A percentile compares a stretch with the other conserved stretches of the same genome.
phyloP scores from a whole-genome alignment of 1,140 invertebrate genomes.

The Tetragonula clypearis region DNA sequence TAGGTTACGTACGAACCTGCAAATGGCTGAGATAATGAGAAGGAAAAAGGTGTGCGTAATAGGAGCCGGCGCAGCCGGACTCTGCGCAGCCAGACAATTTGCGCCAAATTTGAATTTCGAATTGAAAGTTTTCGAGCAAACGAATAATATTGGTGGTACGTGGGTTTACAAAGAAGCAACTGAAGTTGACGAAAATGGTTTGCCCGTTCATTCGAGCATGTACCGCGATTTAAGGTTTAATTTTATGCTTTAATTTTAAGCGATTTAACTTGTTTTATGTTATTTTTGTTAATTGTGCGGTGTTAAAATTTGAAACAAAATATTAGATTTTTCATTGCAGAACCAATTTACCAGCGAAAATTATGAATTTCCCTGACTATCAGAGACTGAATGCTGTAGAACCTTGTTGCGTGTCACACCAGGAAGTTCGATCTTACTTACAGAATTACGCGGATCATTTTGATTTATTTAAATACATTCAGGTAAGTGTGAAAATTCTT shows the following conservation, averaged over 20 bases:
- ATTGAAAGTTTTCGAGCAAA: slow-evolving; percentile 85
- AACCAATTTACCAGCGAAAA: slow-evolving; percentile 89
- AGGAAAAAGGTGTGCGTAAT: slow-evolving; percentile 85
- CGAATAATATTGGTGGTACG: slow-evolving; percentile 85
- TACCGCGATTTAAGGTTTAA: slow-evolving; percentile 82
- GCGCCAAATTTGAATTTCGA: slow-evolving; percentile 74
- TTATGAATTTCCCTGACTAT: slow-evolving; percentile 90
- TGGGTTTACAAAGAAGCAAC: slow-evolving; percentile 88
- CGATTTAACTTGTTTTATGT: neutral
- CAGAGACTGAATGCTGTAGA: slow-evolving; percentile 80
- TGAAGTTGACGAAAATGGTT: slow-evolving; percentile 83
- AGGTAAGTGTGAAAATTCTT: slow-evolving; percentile 72
- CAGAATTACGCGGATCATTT: slow-evolving; percentile 83
- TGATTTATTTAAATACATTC: slow-evolving; percentile 81
- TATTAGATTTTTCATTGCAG: slow-evolving; percentile 74
- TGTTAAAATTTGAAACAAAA: neutral
- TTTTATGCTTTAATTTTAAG: too few relatives aligned
- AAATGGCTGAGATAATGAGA: slow-evolving; percentile 37
- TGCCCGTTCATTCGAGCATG: slow-evolving; percentile 88
- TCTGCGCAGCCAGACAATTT: slow-evolving; percentile 86
- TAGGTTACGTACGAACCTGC: slow-evolving; percentile 2
- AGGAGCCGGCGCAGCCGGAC: slow-evolving; percentile 90
- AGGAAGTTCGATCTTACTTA: slow-evolving; percentile 86
- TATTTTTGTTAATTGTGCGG: neutral
- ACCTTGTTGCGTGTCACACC: slow-evolving; percentile 83